These are phyloP conservation scores for Cephalopholis sonnerati DNA, from an alignment of 2,113 vertebrate species.

Conservation along the genomic window DNA sequence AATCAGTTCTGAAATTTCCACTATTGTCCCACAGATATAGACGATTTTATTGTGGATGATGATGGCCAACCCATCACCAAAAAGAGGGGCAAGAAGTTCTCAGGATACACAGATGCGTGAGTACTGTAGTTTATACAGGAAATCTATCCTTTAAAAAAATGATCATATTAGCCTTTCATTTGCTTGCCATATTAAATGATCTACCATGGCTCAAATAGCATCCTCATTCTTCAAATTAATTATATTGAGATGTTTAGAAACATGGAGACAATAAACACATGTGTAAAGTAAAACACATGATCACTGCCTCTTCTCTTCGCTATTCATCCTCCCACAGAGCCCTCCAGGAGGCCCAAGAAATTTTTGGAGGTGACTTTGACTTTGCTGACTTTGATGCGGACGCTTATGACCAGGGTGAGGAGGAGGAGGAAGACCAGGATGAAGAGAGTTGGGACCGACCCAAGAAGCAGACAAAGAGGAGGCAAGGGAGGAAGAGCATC, in stretches of 20 bases:
- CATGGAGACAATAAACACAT: not conserved
- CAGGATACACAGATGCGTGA: conserved; percentile 98
- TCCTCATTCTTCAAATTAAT: not conserved
- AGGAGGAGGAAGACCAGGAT: conserved; percentile 95
- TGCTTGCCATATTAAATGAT: not conserved
- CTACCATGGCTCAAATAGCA: not conserved
- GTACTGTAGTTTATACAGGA: conserved; percentile 60
- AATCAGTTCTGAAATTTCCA: not conserved
- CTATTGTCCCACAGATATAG: conserved; percentile 87
- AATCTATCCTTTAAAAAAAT: not conserved
- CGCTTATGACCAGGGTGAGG: conserved; percentile 93
- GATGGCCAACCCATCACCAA: conserved; percentile 97
- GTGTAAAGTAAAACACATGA: not conserved
- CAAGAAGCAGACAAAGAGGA: conserved; percentile 95
- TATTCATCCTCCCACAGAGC: conserved; percentile 83
- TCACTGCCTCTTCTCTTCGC: not conserved
- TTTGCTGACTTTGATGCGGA: conserved; percentile 97
- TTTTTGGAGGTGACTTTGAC: conserved; percentile 98
- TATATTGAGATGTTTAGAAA: not conserved
- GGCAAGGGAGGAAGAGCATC: conserved; percentile 95
- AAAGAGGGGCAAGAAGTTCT: conserved; percentile 95
- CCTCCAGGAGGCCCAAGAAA: conserved; percentile 98
- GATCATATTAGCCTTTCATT: not conserved
- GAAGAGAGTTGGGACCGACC: conserved; percentile 95
- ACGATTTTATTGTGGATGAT: conserved; percentile 98